Base-by-base conservation (phyloP, 2,888 invertebrate species). In the Macrosiphum euphorbiae region DNA sequence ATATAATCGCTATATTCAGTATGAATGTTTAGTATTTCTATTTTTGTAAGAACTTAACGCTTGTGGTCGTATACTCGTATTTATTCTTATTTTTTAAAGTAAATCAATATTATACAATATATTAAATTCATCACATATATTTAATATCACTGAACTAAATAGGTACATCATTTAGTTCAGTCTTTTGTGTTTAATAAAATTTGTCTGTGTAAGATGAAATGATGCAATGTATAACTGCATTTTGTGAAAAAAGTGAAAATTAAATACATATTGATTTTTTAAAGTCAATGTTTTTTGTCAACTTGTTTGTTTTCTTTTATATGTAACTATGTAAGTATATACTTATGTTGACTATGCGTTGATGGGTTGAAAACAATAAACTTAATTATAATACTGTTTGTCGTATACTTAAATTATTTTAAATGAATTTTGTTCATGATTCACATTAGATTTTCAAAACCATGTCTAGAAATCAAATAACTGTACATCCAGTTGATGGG, bases 401-500 rank as follows among this genome's bases (percentile, higher is more conserved):
- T 3, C 16, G 52, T 52, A 52, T 52, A 52, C 52, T 52, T 52
- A 16, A 16, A 52, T 13, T 52, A 89, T 89, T 26, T 89, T 55
- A 20, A 35, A 1, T 35, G 26, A 11, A 55, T 55, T 52, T 52
- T 88, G 24, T 52, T 55, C 0, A 1, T 41, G 41, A 11, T 24
- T 88, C 1, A 88, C 26, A 55, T 47, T 61, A 20, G 28, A 16
- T 67, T 78, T 90, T 78, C 5, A 35, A 67, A 85, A 84, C 0
- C 4, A 93, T 93, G 93, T 84, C 85, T 47, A n/a, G 44, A 26
- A 84, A 47, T 8, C n/a, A 24, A 58, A 47, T 93, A 35, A 11
- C 26, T 16, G 35, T 47, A 47, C 92, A 93, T 58, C 94, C 90
- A n/a, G 90, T 86, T 50, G 5, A n/a, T 44, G 88, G 92, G n/a